phyloP scores from a whole-genome alignment of 2,888 invertebrate species.

The Steinernema carpocapsae region DNA sequence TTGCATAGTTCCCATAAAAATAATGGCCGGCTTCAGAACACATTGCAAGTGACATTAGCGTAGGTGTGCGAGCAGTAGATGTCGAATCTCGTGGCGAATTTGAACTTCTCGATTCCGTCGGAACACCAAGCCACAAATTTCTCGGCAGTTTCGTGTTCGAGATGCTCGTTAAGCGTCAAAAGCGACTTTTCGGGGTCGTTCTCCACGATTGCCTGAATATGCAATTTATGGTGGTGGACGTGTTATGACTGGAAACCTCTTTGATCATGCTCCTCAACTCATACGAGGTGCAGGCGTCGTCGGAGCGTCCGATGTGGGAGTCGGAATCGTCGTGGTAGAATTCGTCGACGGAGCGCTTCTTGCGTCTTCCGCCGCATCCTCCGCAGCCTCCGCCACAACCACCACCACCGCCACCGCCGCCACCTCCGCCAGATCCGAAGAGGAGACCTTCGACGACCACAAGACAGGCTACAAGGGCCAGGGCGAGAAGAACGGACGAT shows the following conservation, averaged over 20 bases:
- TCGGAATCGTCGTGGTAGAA: background rate
- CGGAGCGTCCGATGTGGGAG: background rate
- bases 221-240: background rate
- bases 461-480: background rate
- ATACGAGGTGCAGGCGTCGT: background rate
- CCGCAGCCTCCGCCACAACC: background rate
- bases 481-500: background rate
- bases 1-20: background rate
- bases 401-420: background rate
- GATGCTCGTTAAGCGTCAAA: background rate
- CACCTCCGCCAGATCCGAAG: conserved; percentile 1
- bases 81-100: background rate
- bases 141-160: background rate
- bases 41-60: conserved; percentile 4
- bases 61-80: background rate
- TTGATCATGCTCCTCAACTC: background rate
- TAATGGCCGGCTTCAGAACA: background rate
- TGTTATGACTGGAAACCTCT: background rate
- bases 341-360: background rate
- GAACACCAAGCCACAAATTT: background rate
- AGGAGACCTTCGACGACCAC: background rate
- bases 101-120: background rate
- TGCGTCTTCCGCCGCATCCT: background rate
- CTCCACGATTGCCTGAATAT: background rate
- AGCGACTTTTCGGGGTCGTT: background rate